Percentiles rank a stretch among this genome's conserved stretches.
phyloP scores from a whole-genome alignment of 2,888 invertebrate genomes.

The Lamellibrachia columna region DNA sequence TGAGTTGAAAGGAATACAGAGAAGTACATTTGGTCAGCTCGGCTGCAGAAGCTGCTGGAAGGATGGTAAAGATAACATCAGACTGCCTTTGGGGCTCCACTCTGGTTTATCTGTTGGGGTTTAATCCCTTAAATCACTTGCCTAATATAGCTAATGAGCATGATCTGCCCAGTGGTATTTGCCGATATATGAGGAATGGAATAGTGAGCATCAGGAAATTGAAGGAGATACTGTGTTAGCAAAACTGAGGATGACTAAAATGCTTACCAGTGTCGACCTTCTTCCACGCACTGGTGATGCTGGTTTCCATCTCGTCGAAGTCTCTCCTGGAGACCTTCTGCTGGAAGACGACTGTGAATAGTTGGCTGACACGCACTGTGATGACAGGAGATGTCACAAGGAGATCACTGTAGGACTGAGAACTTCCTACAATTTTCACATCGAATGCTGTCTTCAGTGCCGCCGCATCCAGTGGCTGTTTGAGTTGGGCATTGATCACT shows the following conservation, averaged over 20 bases:
- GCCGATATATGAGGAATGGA: too few species aligned
- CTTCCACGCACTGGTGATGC: background rate
- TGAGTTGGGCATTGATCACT: background rate
- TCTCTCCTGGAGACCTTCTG: background rate
- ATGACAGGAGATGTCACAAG: background rate
- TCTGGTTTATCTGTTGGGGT: too few species aligned
- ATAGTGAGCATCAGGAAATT: background rate
- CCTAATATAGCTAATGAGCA: too few species aligned
- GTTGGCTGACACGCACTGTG: background rate
- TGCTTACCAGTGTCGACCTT: background rate
- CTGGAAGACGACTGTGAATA: background rate
- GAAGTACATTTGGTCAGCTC: too few species aligned
- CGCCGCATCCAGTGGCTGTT: background rate
- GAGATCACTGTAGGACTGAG: background rate
- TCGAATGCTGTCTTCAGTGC: background rate
- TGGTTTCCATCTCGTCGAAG: background rate
- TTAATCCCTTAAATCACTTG: too few species aligned
- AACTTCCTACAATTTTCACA: background rate
- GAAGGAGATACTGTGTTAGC: background rate
- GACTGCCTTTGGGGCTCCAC: too few species aligned
- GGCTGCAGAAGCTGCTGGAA: too few species aligned
- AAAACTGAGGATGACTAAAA: background rate
- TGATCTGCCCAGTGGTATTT: too few species aligned
- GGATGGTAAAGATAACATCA: too few species aligned
- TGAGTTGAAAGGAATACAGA: too few species aligned